Conservation (phyloP, 2,113 vertebrate genomes). For the Callipepla californica region DNA sequence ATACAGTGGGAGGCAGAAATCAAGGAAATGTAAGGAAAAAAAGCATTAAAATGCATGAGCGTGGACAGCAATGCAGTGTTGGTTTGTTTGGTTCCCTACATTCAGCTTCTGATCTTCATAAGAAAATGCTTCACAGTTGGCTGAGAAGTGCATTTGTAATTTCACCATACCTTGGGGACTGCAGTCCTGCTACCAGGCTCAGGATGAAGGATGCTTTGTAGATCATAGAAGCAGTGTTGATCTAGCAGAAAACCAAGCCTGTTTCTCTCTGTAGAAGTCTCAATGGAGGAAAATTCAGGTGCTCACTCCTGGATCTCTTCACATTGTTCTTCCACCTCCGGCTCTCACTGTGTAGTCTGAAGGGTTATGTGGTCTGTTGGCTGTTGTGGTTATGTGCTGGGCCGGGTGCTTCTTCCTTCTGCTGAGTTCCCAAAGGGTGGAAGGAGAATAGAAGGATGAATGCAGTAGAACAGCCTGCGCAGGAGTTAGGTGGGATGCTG, state of each 20-base stretch:
- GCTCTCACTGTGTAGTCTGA: neutral
- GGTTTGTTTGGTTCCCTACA: neutral
- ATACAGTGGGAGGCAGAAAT: neutral
- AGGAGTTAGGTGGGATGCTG: rapidly evolving
- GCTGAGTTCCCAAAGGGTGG: rapidly evolving
- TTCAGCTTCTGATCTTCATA: rapidly evolving
- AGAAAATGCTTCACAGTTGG: neutral
- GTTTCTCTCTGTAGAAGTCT: neutral
- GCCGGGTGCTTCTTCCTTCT: neutral
- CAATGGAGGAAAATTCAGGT: neutral
- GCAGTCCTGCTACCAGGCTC: neutral
- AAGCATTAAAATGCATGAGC: rapidly evolving
- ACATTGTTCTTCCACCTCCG: neutral
- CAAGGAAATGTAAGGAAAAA: neutral
- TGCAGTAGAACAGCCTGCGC: rapidly evolving
- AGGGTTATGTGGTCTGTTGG: rapidly evolving
- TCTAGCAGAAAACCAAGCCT: neutral
- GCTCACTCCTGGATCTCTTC: rapidly evolving
- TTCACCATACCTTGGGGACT: neutral
- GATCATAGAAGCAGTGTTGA: rapidly evolving
- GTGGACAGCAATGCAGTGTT: neutral
- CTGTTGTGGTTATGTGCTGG: rapidly evolving
- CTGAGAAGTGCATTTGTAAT: neutral
- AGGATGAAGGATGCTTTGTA: neutral
- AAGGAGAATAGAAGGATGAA: neutral